A percentile compares a stretch with the other conserved stretches of the same genome.
Conservation (phyloP, 2,113 vertebrate species). For the Marmota flaviventris region DNA sequence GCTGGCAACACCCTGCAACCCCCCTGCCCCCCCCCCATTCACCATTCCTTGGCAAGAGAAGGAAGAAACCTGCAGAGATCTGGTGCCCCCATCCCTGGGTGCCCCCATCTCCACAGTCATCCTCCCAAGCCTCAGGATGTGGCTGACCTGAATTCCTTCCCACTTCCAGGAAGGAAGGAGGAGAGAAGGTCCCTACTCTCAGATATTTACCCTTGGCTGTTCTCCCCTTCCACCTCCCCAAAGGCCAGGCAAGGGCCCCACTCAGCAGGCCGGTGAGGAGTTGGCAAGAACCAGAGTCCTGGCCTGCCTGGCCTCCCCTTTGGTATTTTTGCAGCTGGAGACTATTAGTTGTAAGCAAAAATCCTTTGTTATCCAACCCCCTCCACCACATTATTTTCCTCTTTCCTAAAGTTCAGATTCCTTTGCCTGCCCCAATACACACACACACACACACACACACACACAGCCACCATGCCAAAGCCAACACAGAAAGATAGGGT, state of each 20-base stretch:
- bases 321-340: constrained; percentile 84
- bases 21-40: neutral
- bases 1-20: constrained; percentile 68
- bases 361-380: constrained; percentile 80
- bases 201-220: constrained; percentile 60
- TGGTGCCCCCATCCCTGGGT: neutral
- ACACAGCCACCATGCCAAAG: neutral
- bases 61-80: constrained; percentile 6
- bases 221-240: constrained; percentile 60
- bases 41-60: constrained; percentile 18
- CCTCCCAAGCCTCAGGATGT: neutral
- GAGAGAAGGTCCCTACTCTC: neutral
- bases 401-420: constrained; percentile 76
- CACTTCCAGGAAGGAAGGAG: constrained; percentile 44
- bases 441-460: neutral
- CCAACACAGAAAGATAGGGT: neutral
- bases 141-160: neutral
- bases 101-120: neutral
- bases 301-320: constrained; percentile 68
- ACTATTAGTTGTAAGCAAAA: constrained; percentile 81
- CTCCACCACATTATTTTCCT: constrained; percentile 76
- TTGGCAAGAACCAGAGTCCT: constrained; percentile 67
- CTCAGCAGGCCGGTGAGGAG: constrained; percentile 77
- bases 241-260: constrained; percentile 70
- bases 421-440: constrained; percentile 41